Base-by-base conservation (phyloP, 2,888 invertebrate genomes). In the Azorinus chamasolen region DNA sequence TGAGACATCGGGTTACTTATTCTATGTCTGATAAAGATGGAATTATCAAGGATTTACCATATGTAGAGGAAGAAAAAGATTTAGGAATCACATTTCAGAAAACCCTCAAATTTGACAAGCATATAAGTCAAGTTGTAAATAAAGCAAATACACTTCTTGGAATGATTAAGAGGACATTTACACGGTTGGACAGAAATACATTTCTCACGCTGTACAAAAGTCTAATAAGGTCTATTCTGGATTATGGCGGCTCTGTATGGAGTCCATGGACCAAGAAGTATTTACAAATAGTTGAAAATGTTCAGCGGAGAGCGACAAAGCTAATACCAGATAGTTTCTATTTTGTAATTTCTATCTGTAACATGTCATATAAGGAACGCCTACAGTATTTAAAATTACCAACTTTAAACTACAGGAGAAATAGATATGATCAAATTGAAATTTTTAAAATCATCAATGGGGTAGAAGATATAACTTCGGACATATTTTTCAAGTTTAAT, bases 91-190 rank as follows among this genome's bases (percentile, higher is more conserved):
- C 37, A 39, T 8, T 54, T 16, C 54, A 54, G 22, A 16, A 54
- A 1, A 37, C 37, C 54, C 18, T 54, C 8, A 32, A 41, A 10
- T 41, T 57, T 43, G 43, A 57, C 6, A 20, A 43, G 18, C 57
- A 57, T 57, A 43, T 51, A 16, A 6, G 57, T 6, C 12, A 12
- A 1, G 39, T 39, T 12, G 20, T 37, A 5, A 54, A 27, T 18
- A 8, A 39, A 54, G 54, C 54, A 37, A 54, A 37, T 20, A 1
- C 39, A 54, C n/a, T 54, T 25, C 39, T 54, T 18, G 54, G 54
- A 10, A 14, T 54, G 5, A 54, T 54, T 18, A 54, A 54, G 39
- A n/a, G 54, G 2, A 6, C 54, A 8, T 54, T 54, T n/a, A 39
- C 54, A 5, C 39, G 20, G 20, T 12, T 54, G 12, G 39, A 32